These are phyloP conservation scores for Cephonodes hylas DNA, from an alignment of 2,888 invertebrate genomes.

Conservation along the genomic window DNA sequence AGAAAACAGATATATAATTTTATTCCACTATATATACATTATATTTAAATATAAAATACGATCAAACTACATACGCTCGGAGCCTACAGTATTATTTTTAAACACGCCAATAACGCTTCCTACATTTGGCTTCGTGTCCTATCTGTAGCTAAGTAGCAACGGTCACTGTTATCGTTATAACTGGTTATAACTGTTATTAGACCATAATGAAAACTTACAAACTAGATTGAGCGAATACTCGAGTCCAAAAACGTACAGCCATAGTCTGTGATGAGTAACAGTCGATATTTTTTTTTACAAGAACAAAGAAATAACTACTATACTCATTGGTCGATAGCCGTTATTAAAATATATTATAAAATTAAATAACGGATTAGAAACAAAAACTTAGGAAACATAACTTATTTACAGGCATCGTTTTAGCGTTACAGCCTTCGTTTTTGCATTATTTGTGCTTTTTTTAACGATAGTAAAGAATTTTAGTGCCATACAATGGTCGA, in stretches of 20 bases:
- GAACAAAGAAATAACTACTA: constrained; percentile 8
- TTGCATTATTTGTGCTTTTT: constrained; percentile 8
- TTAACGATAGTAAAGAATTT: neutral
- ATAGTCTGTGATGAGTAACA: constrained; percentile 12
- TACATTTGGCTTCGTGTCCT: constrained; percentile 29
- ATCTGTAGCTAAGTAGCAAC: constrained; percentile 33
- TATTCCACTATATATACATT: constrained; percentile 27
- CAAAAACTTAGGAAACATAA: constrained; percentile 3
- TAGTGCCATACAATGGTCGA: constrained; percentile 14
- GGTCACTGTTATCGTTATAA: neutral
- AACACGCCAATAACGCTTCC: constrained; percentile 32
- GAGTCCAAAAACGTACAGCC: constrained; percentile 23
- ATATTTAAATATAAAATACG: constrained; percentile 36
- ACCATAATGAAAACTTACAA: constrained; percentile 12
- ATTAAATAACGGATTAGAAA: constrained; percentile 7
- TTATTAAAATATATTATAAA: constrained; percentile 8
- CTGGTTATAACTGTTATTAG: constrained; percentile 10
- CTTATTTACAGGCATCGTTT: neutral
- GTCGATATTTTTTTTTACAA: neutral
- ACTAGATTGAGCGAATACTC: constrained; percentile 28
- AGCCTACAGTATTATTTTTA: constrained; percentile 35
- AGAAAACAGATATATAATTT: constrained; percentile 25
- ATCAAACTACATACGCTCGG: constrained; percentile 39
- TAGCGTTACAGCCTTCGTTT: neutral
- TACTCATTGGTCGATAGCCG: constrained; percentile 7